A percentile compares a stretch with the other conserved stretches of the same genome.
phyloP scores from a whole-genome alignment of 2,888 invertebrate species.

The Tenodera sinensis region DNA sequence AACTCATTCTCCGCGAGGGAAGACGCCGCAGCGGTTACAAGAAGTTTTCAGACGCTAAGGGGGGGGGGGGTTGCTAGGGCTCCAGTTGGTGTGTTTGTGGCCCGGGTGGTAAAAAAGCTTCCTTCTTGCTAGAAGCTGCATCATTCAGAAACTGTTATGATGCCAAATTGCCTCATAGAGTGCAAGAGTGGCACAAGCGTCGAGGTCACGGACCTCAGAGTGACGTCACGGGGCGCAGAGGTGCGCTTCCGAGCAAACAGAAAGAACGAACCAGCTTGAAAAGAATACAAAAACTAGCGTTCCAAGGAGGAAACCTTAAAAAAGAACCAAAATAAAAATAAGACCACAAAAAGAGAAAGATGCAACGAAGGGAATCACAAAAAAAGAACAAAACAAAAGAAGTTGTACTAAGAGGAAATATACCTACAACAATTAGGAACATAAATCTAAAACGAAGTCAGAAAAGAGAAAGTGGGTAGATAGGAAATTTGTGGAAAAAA shows the following conservation, averaged over 20 bases:
- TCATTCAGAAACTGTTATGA: neutral
- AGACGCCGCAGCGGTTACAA: constrained; percentile 7
- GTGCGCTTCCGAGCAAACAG: neutral
- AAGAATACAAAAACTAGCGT: neutral
- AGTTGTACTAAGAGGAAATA: too few species aligned
- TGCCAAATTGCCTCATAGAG: neutral
- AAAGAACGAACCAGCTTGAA: neutral
- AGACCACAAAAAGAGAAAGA: neutral
- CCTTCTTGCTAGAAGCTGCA: neutral
- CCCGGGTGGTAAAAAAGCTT: neutral
- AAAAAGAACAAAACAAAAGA: too few species aligned
- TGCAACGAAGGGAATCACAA: too few species aligned
- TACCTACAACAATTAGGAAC: too few species aligned
- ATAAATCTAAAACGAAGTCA: too few species aligned
- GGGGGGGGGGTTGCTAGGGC: neutral
- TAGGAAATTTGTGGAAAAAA: too few species aligned
- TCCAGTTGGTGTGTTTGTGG: neutral
- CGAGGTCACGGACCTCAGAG: neutral
- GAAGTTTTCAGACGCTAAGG: neutral
- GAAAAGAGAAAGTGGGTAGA: too few species aligned
- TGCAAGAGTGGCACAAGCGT: neutral
- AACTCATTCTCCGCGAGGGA: neutral
- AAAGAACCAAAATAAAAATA: neutral
- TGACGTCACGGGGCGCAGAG: neutral
- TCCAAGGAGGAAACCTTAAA: neutral